Conservation (phyloP, 2,797 vertebrate genomes). For the Galago senegalensis region DNA sequence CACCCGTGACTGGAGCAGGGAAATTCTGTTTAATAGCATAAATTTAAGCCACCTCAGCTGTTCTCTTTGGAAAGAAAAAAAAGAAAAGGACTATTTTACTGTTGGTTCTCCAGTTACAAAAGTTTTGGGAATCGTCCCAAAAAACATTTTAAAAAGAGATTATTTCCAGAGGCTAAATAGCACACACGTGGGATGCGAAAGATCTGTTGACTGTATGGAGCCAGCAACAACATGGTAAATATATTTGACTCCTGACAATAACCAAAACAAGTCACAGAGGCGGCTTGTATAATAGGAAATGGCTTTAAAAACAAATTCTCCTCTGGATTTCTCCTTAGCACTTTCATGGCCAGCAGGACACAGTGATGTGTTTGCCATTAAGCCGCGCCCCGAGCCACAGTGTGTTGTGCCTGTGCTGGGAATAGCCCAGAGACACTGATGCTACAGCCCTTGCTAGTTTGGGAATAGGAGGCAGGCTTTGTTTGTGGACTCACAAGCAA, state of each 20-base stretch:
- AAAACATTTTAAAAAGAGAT: slow-evolving; percentile 70
- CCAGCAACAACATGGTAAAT: slow-evolving; percentile 60
- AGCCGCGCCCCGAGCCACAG: slow-evolving; percentile 26
- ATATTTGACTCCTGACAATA: slow-evolving; percentile 54
- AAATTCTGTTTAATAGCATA: slow-evolving; percentile 71
- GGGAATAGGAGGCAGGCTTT: background rate
- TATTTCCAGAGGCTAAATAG: slow-evolving; percentile 77
- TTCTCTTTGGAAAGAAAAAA: slow-evolving; percentile 44
- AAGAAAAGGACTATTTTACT: slow-evolving; percentile 35
- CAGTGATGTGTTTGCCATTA: slow-evolving; percentile 16
- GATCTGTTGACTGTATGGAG: slow-evolving; percentile 27
- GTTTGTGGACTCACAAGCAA: slow-evolving; percentile 11
- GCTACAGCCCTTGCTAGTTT: background rate
- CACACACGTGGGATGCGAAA: slow-evolving; percentile 45
- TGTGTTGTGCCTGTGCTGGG: background rate
- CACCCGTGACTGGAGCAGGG: slow-evolving; percentile 24
- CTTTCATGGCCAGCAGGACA: background rate
- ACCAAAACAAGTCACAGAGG: slow-evolving; percentile 62
- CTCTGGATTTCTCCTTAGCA: slow-evolving; percentile 73
- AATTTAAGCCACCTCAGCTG: slow-evolving; percentile 76
- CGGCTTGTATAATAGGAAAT: slow-evolving; percentile 55
- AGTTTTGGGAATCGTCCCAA: slow-evolving; percentile 60
- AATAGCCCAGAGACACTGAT: background rate
- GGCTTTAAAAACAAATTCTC: background rate
- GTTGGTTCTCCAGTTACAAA: slow-evolving; percentile 69